phyloP scores from a whole-genome alignment of 2,888 invertebrate genomes.

The Artemia sp. region DNA sequence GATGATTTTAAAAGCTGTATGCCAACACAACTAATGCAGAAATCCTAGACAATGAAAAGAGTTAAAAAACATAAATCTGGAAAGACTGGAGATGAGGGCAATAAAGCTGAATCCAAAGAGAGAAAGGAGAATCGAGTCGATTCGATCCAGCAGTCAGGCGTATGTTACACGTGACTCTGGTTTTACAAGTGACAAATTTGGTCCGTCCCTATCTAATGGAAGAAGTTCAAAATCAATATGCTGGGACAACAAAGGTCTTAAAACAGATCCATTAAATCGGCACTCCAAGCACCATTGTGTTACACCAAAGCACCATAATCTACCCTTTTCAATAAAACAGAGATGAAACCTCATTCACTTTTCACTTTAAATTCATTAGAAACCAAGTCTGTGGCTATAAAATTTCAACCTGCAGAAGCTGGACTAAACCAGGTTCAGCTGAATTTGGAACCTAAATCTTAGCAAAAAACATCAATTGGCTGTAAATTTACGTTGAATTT shows the following conservation, averaged over 20 bases:
- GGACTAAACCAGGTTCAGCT: neutral
- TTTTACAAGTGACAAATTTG: too few species aligned
- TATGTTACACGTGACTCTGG: too few species aligned
- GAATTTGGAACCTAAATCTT: neutral
- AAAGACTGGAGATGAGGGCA: neutral
- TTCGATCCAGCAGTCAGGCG: too few species aligned
- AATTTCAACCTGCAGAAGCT: neutral
- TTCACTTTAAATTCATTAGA: neutral
- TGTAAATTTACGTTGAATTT: neutral
- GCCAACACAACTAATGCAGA: neutral
- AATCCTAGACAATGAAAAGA: neutral
- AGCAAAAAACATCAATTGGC: neutral
- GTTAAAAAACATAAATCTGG: neutral
- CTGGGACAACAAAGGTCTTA: too few species aligned
- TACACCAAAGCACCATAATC: too few species aligned
- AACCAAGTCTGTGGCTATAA: neutral
- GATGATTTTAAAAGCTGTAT: conserved; percentile 4
- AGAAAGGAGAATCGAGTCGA: too few species aligned
- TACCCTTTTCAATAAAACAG: neutral
- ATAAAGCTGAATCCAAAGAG: too few species aligned
- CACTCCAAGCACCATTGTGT: too few species aligned
- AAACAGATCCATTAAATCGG: too few species aligned
- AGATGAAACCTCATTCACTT: neutral
- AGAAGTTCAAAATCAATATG: too few species aligned
- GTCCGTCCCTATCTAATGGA: too few species aligned